A percentile compares a stretch with the other conserved stretches of the same genome.
These are phyloP conservation scores for Pogonus chalceus DNA, from an alignment of 1,140 invertebrate genomes.

Conservation along the genomic window DNA sequence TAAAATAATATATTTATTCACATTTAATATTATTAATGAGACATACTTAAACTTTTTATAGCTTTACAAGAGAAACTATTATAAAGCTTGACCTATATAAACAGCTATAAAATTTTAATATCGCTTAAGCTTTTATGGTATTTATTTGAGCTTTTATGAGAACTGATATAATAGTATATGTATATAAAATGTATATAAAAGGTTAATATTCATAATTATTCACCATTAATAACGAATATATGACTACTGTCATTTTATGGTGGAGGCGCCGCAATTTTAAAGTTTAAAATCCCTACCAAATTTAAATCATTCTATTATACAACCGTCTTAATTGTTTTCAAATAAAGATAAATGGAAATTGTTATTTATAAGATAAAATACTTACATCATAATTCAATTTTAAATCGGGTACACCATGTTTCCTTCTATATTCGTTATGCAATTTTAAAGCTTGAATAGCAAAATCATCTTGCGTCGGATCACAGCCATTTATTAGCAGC, in stretches of 20 bases:
- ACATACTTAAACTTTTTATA: too few relatives aligned
- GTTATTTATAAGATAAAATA: constrained; percentile 13
- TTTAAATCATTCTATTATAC: neutral
- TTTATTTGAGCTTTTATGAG: too few relatives aligned
- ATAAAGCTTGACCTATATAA: too few relatives aligned
- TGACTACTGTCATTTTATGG: too few relatives aligned
- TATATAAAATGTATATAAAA: neutral
- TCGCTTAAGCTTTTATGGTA: too few relatives aligned
- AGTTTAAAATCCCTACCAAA: neutral
- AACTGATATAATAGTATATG: too few relatives aligned
- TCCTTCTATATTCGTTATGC: constrained; percentile 68
- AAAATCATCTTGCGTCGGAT: constrained; percentile 33
- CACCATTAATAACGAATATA: too few relatives aligned
- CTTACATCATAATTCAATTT: constrained; percentile 53
- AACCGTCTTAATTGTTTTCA: neutral
- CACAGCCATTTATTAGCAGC: constrained; percentile 12
- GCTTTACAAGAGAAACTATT: too few relatives aligned
- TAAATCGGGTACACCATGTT: constrained; percentile 57
- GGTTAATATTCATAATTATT: constrained; percentile 6
- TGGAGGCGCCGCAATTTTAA: neutral
- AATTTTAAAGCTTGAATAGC: constrained; percentile 53
- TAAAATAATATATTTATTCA: too few relatives aligned
- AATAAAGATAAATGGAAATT: constrained; percentile 7
- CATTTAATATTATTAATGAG: too few relatives aligned
- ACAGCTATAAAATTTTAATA: too few relatives aligned